Percentiles rank a stretch among this genome's conserved stretches.
These are phyloP conservation scores for Drosophila orosa DNA, from an alignment of 1,140 invertebrate species.

Conservation along the genomic window DNA sequence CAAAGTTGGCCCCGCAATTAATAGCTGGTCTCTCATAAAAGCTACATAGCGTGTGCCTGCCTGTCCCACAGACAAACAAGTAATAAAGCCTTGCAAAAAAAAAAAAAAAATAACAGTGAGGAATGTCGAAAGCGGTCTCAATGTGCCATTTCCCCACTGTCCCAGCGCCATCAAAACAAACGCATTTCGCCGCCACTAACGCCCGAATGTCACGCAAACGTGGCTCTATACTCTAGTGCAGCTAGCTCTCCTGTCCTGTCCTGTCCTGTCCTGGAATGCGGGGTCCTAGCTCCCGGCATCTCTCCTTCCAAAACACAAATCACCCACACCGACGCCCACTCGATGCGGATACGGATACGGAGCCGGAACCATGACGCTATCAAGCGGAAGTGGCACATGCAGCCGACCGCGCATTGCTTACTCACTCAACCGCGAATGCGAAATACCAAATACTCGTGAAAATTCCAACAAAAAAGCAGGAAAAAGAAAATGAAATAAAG, in stretches of 20 bases:
- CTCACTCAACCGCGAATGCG: conserved; percentile 66
- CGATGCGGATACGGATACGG: conserved; percentile 61
- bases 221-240: conserved; percentile 52
- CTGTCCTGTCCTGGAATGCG: conserved; percentile 36
- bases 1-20: conserved; percentile 39
- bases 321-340: conserved; percentile 39
- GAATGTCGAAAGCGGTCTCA: conserved; percentile 42
- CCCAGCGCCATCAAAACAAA: conserved; percentile 56
- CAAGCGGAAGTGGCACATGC: conserved; percentile 81
- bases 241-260: background rate
- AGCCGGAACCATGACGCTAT: conserved; percentile 75
- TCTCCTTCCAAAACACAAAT: background rate
- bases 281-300: conserved; percentile 12
- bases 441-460: conserved; percentile 31
- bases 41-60: conserved; percentile 25
- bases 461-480: conserved; percentile 22
- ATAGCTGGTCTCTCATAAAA: conserved; percentile 28
- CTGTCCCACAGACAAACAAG: conserved; percentile 60
- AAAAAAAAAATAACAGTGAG: conserved; percentile 2
- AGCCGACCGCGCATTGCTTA: conserved; percentile 68
- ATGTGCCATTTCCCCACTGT: conserved; percentile 63
- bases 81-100: conserved; percentile 44
- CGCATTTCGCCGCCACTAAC: conserved; percentile 65
- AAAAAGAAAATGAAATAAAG: conserved; percentile 21
- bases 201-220: conserved; percentile 73